Base-by-base conservation (phyloP, 2,888 invertebrate genomes). In the Eudasyphora cyanicolor region DNA sequence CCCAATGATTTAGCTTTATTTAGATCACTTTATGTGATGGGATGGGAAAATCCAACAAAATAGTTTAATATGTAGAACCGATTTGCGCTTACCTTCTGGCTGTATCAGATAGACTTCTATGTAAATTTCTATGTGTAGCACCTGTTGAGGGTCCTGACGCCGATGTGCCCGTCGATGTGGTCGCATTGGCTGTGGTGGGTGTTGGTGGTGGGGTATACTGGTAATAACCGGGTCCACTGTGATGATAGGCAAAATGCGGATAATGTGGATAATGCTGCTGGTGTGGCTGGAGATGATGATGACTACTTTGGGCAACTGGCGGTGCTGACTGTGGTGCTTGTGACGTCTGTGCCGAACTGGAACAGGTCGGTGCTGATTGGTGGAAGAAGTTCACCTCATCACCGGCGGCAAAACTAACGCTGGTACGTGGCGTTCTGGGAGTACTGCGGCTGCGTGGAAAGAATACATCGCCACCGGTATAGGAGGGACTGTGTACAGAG, bases 361-460 rank as follows among this genome's bases (percentile, higher is more conserved):
- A 69, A 17, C 82, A 77, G 71, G 83, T 42, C 5, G 84, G 80
- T 14, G 85, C 81, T 64, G 85, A 86, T 62, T 89, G 87, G 86
- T 90, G 90, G 78, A 89, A 90, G 86, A 90, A 90, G 83, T 88
- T 89, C 60, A 86, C 86, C 81, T 92, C 92, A 83, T 92, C 92
- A 79, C 88, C 89, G 76, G 88, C 86, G 54, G 88, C 90, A 85
- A 89, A 91, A 82, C 91, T 90, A 74, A 90, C 86, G 85, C 90
- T 92, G 84, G 88, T 90, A 80, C 90, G 89, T 64, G 91, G 91
- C 3, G 91, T 91, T 76, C 89, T 89, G 14, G 91, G 90, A 49
- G 89, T 90, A 71, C 89, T 89, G 80, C 88, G 88, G 17, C 87
- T 88, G 67, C 89, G 90, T 75, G 92, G 91, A 86, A 92, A 92